Base-by-base conservation (phyloP, 2,888 invertebrate genomes). In the Tuta absoluta region DNA sequence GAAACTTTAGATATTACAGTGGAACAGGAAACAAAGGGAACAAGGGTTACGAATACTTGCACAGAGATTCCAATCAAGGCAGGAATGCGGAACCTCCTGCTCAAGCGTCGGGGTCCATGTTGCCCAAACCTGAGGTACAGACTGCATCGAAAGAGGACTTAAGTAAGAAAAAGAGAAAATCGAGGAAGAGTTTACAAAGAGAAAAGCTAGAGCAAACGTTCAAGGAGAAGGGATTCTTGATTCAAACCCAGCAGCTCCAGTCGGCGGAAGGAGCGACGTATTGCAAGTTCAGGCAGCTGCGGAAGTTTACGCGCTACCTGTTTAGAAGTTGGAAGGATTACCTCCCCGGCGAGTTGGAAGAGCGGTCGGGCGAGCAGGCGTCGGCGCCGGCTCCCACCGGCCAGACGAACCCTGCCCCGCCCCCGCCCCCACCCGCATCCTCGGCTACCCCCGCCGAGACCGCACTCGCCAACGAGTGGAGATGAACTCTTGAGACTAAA, bases 281-380 rank as follows among this genome's bases (percentile, higher is more conserved):
- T 77, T 98, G 98, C 84, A 98, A 98, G 83, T 98, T 98, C 80
- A 89, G 98, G 58, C 98, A 98, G 79, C 88, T 98, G 28, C 92
- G 97, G 69, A 98, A 98, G 82, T 98, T 98, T 79, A 98, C 98
- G 0, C 93, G 98, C 62, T 98, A 98, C 80, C 89, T 98, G 68
- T 97, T 98, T 76, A 93, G 98, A 73, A 97, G 97, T 80, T 98
- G 98, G 98, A 97, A 97, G 85, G 97, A 98, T 80, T 97, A 98
- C 80, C 92, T 98, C 45, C 97, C 97, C 0, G 97, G 96, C 0
- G 95, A 95, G 68, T 86, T 95, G 65, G 89, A 91, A n/a, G 89
- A 87, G 62, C 75, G 76, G 53, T 65, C 37, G 23, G 58, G 51
- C 14, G 65, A 66, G 53, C 59, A 64, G 33, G 38, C 23, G 17